A percentile compares a stretch with the other conserved stretches of the same genome.
Evolutionary conservation across 2,113 vertebrate species (phyloP).

Genomic region (Oceanites oceanicus): DNA sequence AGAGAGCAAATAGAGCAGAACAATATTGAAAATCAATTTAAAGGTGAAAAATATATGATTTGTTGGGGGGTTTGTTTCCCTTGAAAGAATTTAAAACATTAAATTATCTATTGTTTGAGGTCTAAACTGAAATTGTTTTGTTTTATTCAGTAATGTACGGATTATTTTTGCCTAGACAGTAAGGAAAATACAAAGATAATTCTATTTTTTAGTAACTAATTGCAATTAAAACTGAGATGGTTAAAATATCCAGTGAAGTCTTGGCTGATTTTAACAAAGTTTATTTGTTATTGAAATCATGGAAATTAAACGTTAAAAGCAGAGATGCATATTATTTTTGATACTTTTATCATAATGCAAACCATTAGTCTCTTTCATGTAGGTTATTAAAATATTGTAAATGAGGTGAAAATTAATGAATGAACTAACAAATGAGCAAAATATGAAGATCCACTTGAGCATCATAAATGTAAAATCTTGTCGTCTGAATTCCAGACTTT

Average conservation of each 20-base stretch:
- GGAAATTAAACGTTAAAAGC: background rate
- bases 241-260: background rate
- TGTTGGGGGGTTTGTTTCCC: background rate
- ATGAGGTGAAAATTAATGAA: background rate
- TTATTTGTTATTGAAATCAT: background rate
- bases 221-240: background rate
- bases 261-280: background rate
- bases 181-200: background rate
- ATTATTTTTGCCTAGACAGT: background rate
- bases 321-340: background rate
- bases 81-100: constrained; percentile 1
- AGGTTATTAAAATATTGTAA: background rate
- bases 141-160: background rate
- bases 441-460: background rate
- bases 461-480: background rate
- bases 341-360: background rate
- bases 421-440: background rate
- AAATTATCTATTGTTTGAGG: background rate
- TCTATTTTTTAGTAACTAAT: background rate
- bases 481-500: background rate
- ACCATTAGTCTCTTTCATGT: background rate
- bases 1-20: constrained; percentile 40
- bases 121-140: background rate
- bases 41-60: constrained; percentile 12
- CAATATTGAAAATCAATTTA: constrained; percentile 50